Evolutionary conservation across 2,888 invertebrate genomes (phyloP).

Genomic region (Osedax frankpressi): DNA sequence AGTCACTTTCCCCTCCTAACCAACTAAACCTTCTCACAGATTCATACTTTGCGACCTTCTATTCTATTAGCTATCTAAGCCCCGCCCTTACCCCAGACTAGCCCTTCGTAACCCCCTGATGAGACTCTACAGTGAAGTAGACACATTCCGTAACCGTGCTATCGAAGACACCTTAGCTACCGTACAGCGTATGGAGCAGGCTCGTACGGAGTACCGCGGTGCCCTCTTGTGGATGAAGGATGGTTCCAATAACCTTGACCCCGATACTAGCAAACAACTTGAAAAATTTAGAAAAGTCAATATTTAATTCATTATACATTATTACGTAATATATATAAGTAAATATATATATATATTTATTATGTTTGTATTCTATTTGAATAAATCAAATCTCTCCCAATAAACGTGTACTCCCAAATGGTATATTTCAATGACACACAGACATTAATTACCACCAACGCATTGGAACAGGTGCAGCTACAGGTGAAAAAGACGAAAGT

Average conservation of each 20-base stretch:
- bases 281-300: constrained; percentile 85
- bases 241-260: constrained; percentile 82
- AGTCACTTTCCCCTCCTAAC: no score
- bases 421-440: no score
- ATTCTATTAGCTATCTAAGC: no score
- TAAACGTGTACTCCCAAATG: no score
- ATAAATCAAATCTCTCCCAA: no score
- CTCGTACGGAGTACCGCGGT: constrained; percentile 83
- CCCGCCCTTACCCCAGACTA: constrained; percentile 50
- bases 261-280: constrained; percentile 84
- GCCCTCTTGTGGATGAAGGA: constrained; percentile 87
- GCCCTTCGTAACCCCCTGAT: constrained; percentile 68
- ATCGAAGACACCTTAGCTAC: constrained; percentile 82
- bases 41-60: no score
- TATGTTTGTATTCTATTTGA: no score
- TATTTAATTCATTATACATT: no score
- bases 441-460: no score
- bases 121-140: constrained; percentile 72
- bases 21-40: no score
- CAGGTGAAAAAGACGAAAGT: constrained; percentile 58
- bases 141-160: constrained; percentile 85
- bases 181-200: constrained; percentile 82
- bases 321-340: no score
- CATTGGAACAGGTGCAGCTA: constrained; percentile 44
- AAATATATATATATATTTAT: no score